Conservation (phyloP, 2,113 vertebrate genomes). For the Saguinus imperator region DNA sequence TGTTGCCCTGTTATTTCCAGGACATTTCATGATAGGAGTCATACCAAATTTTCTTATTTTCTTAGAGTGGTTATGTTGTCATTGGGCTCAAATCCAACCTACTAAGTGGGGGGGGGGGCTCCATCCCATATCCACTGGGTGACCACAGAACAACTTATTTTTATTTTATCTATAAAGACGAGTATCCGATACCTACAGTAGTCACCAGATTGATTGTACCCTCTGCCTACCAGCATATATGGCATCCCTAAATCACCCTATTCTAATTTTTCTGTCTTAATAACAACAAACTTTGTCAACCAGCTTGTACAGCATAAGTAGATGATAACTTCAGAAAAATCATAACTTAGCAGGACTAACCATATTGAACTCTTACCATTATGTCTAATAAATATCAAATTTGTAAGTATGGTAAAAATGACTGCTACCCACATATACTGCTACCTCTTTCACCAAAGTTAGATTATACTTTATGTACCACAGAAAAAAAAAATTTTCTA, state of each 20-base stretch:
- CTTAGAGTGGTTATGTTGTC: not conserved
- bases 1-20: not conserved
- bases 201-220: not conserved
- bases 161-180: not conserved
- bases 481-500: not conserved
- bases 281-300: not conserved
- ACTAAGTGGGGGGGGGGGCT: not conserved
- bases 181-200: not conserved
- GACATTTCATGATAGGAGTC: not conserved
- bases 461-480: not conserved
- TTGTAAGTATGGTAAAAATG: not conserved
- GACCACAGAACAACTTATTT: not conserved
- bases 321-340: not conserved
- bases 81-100: not conserved
- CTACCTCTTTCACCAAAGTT: not conserved
- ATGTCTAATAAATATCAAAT: not conserved
- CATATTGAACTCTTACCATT: not conserved
- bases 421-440: not conserved
- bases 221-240: not conserved
- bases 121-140: not conserved
- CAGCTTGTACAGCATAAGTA: not conserved
- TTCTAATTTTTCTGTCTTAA: not conserved
- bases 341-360: not conserved
- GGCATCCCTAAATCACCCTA: not conserved
- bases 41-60: not conserved